phyloP scores from a whole-genome alignment of 2,113 vertebrate genomes.

The Nymphicus hollandicus region DNA sequence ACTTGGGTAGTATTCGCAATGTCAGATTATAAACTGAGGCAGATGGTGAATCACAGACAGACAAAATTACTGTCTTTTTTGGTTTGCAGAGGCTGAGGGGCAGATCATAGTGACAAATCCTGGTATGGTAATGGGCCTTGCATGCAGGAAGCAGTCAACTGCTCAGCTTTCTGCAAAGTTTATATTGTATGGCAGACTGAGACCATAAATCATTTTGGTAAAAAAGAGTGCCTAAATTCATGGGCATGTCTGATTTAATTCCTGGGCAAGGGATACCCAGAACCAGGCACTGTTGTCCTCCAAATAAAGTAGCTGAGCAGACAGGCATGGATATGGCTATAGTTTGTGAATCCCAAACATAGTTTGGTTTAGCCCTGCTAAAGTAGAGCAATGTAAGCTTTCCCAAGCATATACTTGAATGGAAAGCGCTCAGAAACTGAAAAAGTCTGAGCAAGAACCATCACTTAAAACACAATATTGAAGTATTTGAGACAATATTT shows the following conservation, averaged over 20 bases:
- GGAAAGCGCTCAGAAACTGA: background rate
- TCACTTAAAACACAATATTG: background rate
- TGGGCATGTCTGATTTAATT: background rate
- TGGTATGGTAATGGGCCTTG: accelerated
- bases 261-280: background rate
- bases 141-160: background rate
- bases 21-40: background rate
- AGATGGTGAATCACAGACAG: background rate
- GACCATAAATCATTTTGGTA: background rate
- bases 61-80: background rate
- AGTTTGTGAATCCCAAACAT: background rate
- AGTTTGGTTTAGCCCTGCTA: background rate
- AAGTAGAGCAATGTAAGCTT: background rate
- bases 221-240: background rate
- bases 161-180: accelerated
- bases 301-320: background rate
- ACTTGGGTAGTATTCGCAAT: background rate
- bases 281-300: background rate
- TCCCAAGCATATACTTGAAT: background rate
- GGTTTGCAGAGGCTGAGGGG: background rate
- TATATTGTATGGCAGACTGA: background rate
- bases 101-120: background rate
- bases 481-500: background rate
- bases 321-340: accelerated
- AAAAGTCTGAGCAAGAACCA: background rate